A percentile compares a stretch with the other conserved stretches of the same genome.
These are phyloP conservation scores for Geotrypetes seraphini DNA, from an alignment of 2,797 vertebrate genomes.

Conservation along the genomic window DNA sequence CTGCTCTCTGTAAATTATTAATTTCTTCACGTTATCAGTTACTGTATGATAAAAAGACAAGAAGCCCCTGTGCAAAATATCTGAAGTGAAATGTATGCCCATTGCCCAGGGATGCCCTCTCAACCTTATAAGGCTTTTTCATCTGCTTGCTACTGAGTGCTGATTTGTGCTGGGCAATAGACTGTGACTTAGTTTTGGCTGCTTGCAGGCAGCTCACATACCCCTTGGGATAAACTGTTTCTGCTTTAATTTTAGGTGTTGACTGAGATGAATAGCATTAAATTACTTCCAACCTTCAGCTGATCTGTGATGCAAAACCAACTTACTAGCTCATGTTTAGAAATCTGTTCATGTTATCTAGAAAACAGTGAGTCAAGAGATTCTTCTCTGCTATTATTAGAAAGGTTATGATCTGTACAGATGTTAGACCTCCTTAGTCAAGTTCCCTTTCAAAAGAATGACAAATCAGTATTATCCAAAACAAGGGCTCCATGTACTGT, in stretches of 20 bases:
- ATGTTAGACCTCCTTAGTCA: too few relatives aligned
- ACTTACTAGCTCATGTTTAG: conserved; percentile 41
- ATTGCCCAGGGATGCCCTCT: conserved; percentile 34
- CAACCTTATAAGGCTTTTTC: conserved; percentile 31
- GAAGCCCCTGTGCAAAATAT: conserved; percentile 25
- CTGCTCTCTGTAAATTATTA: conserved; percentile 58
- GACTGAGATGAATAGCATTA: conserved; percentile 45
- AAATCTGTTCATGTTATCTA: conserved; percentile 21
- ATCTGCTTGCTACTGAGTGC: conserved; percentile 18
- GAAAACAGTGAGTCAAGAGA: too few relatives aligned
- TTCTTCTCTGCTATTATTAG: too few relatives aligned
- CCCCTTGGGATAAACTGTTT: conserved; percentile 34
- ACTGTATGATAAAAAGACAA: conserved; percentile 41
- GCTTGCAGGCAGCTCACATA: conserved; percentile 25
- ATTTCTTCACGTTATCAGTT: conserved; percentile 56
- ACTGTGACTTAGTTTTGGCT: conserved; percentile 29
- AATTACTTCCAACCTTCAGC: conserved; percentile 37
- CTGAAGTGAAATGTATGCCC: conserved; percentile 31
- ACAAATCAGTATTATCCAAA: too few relatives aligned
- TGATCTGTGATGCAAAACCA: conserved; percentile 37
- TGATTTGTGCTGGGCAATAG: conserved; percentile 23
- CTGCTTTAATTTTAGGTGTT: conserved; percentile 46
- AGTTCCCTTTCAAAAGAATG: too few relatives aligned
- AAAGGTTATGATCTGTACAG: too few relatives aligned
- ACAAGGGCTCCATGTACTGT: too few relatives aligned